Percentiles rank a stretch among this genome's conserved stretches.
phyloP scores from a whole-genome alignment of 2,797 vertebrate species.

The Xenentodon cancila region DNA sequence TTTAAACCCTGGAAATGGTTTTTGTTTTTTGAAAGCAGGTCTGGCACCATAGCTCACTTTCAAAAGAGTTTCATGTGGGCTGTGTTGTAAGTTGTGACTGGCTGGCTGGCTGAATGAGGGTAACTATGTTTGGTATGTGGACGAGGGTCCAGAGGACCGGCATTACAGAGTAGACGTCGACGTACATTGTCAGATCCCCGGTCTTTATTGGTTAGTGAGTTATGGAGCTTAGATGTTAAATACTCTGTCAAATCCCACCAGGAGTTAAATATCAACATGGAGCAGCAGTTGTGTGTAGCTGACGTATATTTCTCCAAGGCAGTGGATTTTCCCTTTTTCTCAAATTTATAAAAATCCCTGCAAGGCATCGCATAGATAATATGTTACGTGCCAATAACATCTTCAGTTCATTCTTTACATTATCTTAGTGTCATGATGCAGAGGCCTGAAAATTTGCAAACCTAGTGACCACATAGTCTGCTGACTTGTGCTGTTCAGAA shows the following conservation, averaged over 20 bases:
- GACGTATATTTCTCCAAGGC: neutral
- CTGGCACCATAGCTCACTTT: constrained; percentile 57
- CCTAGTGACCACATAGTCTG: neutral
- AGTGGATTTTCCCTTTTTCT: no score
- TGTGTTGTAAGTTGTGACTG: constrained; percentile 52
- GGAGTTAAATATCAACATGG: no score
- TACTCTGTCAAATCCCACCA: constrained; percentile 3
- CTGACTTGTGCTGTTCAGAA: constrained; percentile 14
- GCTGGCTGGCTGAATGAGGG: constrained; percentile 31
- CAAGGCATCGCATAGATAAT: no score
- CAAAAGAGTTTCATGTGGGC: constrained; percentile 56
- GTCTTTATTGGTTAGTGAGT: constrained; percentile 13
- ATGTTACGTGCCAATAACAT: no score
- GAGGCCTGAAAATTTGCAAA: neutral
- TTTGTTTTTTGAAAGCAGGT: constrained; percentile 53
- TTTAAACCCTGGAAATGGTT: constrained; percentile 60
- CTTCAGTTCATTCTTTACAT: no score
- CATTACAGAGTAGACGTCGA: constrained; percentile 26
- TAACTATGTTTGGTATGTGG: constrained; percentile 71
- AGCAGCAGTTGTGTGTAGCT: constrained; percentile 8
- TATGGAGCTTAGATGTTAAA: constrained; percentile 18
- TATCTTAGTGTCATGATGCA: no score
- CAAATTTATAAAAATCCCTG: no score
- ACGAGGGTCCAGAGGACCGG: constrained; percentile 44
- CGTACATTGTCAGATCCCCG: constrained; percentile 28